phyloP scores from a whole-genome alignment of 2,797 vertebrate genomes.

The Pelodytes ibericus region DNA sequence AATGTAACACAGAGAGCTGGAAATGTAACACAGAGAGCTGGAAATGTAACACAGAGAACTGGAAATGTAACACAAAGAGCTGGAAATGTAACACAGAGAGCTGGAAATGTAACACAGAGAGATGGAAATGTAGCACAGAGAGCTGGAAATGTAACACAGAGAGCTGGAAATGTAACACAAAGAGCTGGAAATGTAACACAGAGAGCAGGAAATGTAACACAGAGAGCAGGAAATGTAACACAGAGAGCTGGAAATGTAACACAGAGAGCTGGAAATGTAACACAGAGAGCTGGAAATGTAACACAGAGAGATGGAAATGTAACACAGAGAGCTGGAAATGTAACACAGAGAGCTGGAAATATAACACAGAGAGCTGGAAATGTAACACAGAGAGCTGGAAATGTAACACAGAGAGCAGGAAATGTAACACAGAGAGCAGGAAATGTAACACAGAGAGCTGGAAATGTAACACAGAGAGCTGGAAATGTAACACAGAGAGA shows the following conservation, averaged over 20 bases:
- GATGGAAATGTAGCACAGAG: slow-evolving; percentile 31
- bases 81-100: slow-evolving; percentile 25
- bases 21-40: slow-evolving; percentile 11
- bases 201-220: slow-evolving; percentile 11
- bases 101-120: too few relatives aligned
- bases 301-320: slow-evolving; percentile 33
- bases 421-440: slow-evolving; percentile 7
- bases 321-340: slow-evolving; percentile 18
- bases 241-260: slow-evolving; percentile 23
- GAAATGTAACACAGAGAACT: too few relatives aligned
- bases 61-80: slow-evolving; percentile 22
- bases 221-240: slow-evolving; percentile 11
- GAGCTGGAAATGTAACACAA: too few relatives aligned
- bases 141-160: too few relatives aligned
- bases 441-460: slow-evolving; percentile 24
- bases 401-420: slow-evolving; percentile 12
- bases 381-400: slow-evolving; percentile 21
- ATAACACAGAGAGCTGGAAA: too few relatives aligned
- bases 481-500: too few relatives aligned
- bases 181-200: slow-evolving; percentile 23
- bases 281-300: too few relatives aligned
- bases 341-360: too few relatives aligned
- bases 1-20: slow-evolving; percentile 21
- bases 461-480: slow-evolving; percentile 14
- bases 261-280: slow-evolving; percentile 23